A percentile compares a stretch with the other conserved stretches of the same genome.
Evolutionary conservation across 2,113 vertebrate species (phyloP).

Genomic region (Danionella cerebrum): DNA sequence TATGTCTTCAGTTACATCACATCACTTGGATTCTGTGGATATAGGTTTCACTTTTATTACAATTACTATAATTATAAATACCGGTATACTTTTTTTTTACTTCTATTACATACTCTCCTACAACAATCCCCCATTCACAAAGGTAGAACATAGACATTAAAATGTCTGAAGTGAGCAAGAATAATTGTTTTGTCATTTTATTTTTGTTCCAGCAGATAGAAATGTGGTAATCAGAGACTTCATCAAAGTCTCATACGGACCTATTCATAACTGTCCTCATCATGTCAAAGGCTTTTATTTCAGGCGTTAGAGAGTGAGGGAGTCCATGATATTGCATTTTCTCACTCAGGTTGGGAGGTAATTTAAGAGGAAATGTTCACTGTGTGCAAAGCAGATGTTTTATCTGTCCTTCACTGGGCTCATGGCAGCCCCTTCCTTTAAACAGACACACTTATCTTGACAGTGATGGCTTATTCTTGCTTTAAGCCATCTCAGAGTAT

Average conservation of each 20-base stretch:
- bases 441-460: constrained; percentile 40
- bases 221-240: constrained; percentile 11
- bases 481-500: constrained; percentile 16
- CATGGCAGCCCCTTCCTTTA: neutral
- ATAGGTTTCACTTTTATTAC: neutral
- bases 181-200: neutral
- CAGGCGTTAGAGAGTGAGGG: constrained; percentile 3
- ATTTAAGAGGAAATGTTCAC: constrained; percentile 29
- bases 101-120: neutral
- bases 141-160: neutral
- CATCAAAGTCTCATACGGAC: constrained; percentile 16
- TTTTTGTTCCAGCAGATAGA: neutral
- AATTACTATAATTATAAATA: neutral
- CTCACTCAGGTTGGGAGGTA: constrained; percentile 18
- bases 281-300: constrained; percentile 28
- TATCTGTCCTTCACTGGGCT: constrained; percentile 34
- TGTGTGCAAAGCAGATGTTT: constrained; percentile 32
- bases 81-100: no score
- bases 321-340: constrained; percentile 20
- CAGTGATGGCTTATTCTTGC: constrained; percentile 30
- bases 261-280: constrained; percentile 28
- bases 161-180: no score
- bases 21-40: no score
- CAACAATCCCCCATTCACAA: neutral
- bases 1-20: constrained; percentile 7